Evolutionary conservation across 2,888 invertebrate species (phyloP), one percentile per base, ranked within the genome.

Genomic region (Proisotoma minuta): DNA sequence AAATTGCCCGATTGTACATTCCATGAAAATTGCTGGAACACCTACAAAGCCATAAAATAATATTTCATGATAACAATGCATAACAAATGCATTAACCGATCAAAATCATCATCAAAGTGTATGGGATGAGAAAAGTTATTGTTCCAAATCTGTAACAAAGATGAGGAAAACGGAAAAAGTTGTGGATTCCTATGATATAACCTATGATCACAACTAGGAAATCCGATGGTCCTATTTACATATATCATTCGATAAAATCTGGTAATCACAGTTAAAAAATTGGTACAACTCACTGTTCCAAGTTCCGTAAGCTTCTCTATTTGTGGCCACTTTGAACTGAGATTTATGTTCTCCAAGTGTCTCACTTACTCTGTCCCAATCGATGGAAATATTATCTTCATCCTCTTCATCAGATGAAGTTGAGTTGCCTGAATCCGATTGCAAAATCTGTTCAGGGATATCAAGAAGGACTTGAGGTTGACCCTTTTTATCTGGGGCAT

Each of bases 111-210:
- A 63, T 40, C n/a, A 67, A 39, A 1, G 59, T 10, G 50, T 62
- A 71, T 12, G 71, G 64, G 3, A 69, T 52, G 28, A 69, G 60
- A 47, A 69, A 69, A 28, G 57, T 52, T 51, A 54, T 3, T 52
- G 54, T 62, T 3, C 66, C 65, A 51, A 51, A 69, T 43, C 64
- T 67, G 64, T 71, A 71, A 59, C 67, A 69, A 5, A 71, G 48
- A 39, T 63, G 65, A 0, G 71, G 71, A 48, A 71, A 67, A 5
- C 69, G 51, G 62, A 69, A 69, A 51, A 71, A 69, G 57, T 71
- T 67, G 29, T 71, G 67, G 23, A 71, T 59, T 23, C 71, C 71
- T 3, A 71, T 56, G 1, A 66, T 48, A 40, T 71, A 69, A n/a
- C 67, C 71, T 1, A 67, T 48, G 2, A 67, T 54, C 0, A 66